A percentile compares a stretch with the other conserved stretches of the same genome.
These are phyloP conservation scores for Caenorhabditis becei DNA, from an alignment of 2,888 invertebrate species.

Conservation along the genomic window DNA sequence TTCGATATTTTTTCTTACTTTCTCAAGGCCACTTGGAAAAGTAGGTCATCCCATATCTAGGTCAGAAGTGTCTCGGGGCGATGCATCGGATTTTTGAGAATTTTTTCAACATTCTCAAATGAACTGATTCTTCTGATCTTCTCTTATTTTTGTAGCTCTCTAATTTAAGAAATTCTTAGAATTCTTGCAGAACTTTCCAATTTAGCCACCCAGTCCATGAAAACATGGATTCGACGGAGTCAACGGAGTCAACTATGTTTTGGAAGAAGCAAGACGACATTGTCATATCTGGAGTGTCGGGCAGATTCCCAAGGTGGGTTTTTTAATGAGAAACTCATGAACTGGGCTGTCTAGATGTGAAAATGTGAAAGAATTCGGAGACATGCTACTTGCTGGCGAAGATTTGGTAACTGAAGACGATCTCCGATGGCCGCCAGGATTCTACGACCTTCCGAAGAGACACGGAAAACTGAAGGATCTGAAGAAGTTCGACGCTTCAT, in stretches of 20 bases:
- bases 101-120: no score
- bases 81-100: no score
- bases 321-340: background rate
- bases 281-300: slow-evolving; percentile 84
- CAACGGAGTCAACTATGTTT: slow-evolving; percentile 73
- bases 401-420: slow-evolving; percentile 95
- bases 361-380: slow-evolving; percentile 93
- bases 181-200: background rate
- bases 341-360: slow-evolving; percentile 85
- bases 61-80: no score
- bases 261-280: slow-evolving; percentile 82
- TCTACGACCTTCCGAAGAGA: slow-evolving; percentile 83
- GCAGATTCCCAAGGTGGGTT: slow-evolving; percentile 87
- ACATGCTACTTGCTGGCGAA: slow-evolving; percentile 91
- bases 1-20: no score
- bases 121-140: no score
- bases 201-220: slow-evolving; percentile 72
- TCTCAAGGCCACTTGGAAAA: no score
- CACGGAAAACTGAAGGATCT: slow-evolving; percentile 84
- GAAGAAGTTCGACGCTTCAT: slow-evolving; percentile 83
- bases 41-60: no score
- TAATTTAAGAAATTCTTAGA: background rate
- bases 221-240: slow-evolving; percentile 76
- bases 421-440: slow-evolving; percentile 89
- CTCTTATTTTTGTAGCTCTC: no score